Percentiles rank a stretch among this genome's conserved stretches.
These are phyloP conservation scores for Meda fulgida DNA, from an alignment of 2,797 vertebrate species.

Conservation along the genomic window DNA sequence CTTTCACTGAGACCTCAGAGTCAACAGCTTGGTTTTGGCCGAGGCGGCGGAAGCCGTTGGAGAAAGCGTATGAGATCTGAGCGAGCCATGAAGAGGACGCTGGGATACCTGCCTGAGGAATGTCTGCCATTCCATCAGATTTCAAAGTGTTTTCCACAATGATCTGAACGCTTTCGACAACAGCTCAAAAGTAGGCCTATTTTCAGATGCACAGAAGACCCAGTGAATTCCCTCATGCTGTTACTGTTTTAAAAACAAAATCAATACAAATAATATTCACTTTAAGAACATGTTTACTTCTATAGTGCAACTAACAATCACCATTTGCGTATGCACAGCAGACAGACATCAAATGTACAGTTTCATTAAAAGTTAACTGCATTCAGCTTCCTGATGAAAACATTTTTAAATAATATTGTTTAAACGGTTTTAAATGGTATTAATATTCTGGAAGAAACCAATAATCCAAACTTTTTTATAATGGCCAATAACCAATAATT, in stretches of 20 bases:
- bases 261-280: not conserved
- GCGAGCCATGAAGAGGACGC: conserved; percentile 81
- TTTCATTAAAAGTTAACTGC: not conserved
- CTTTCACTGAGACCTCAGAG: conserved; percentile 24
- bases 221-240: conserved; percentile 8
- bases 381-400: not conserved
- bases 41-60: conserved; percentile 70
- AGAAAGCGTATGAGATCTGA: conserved; percentile 78
- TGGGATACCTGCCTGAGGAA: conserved; percentile 68
- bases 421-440: not conserved
- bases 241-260: conserved; percentile 22
- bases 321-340: not conserved
- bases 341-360: no score
- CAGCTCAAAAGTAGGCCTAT: conserved; percentile 10
- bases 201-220: not conserved
- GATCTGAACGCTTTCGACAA: not conserved
- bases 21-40: conserved; percentile 66
- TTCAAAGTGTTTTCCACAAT: not conserved
- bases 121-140: conserved; percentile 30
- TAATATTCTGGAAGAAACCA: not conserved
- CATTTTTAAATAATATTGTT: not conserved
- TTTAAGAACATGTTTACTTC: conserved; percentile 2
- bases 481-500: not conserved
- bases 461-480: not conserved
- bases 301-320: not conserved